A percentile compares a stretch with the other conserved stretches of the same genome.
Conservation (phyloP, 2,113 vertebrate genomes). For the Seriola dumerili region DNA sequence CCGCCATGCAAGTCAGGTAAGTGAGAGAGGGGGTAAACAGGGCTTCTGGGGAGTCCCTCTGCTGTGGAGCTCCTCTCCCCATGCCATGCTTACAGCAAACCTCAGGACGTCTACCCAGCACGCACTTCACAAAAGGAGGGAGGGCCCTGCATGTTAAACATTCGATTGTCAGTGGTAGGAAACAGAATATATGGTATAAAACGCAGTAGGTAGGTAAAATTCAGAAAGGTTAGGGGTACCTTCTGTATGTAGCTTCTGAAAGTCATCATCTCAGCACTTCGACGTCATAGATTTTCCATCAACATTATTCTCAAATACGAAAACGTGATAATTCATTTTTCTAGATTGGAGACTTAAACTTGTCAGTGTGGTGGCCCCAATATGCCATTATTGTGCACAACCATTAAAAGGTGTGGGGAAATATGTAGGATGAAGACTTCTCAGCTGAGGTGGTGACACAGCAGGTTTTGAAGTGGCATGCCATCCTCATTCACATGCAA, state of each 20-base stretch:
- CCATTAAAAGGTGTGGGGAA: background rate
- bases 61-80: background rate
- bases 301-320: background rate
- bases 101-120: background rate
- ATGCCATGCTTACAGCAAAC: background rate
- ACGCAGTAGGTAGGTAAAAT: background rate
- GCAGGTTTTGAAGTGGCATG: constrained; percentile 55
- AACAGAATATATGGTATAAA: background rate
- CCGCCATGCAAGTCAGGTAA: constrained; percentile 17
- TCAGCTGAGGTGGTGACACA: constrained; percentile 36
- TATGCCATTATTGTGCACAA: background rate
- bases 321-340: background rate
- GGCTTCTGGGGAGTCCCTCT: constrained; percentile 53
- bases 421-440: constrained; percentile 11
- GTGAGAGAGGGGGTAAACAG: constrained; percentile 13
- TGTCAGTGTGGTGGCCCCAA: background rate
- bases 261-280: background rate
- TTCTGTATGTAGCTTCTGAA: background rate
- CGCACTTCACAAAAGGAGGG: background rate
- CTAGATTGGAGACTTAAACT: constrained; percentile 15
- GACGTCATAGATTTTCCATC: background rate
- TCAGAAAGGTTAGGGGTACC: background rate
- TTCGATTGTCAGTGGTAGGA: background rate
- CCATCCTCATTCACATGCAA: constrained; percentile 18
- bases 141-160: background rate